These are phyloP conservation scores for Tupaia chinensis DNA, from an alignment of 2,113 vertebrate genomes.

Conservation along the genomic window DNA sequence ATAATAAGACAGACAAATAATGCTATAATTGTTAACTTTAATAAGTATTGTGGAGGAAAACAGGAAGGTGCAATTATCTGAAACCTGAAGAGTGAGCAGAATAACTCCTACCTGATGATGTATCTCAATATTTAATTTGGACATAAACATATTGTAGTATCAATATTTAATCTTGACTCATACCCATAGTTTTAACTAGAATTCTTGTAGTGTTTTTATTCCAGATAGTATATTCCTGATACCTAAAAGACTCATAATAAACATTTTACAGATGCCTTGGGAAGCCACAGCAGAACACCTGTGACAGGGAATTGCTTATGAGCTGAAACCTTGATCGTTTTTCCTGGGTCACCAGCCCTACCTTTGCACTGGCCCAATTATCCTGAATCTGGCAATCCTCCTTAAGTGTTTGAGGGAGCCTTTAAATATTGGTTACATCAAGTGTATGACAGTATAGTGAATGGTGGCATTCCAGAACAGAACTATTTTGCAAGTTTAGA, in stretches of 20 bases:
- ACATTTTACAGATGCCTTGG: not conserved
- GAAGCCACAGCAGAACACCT: not conserved
- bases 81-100: conserved; percentile 12
- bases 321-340: not conserved
- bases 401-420: not conserved
- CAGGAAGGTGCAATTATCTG: not conserved
- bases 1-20: not conserved
- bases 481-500: not conserved
- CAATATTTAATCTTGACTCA: not conserved
- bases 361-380: not conserved
- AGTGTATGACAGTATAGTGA: too few relatives aligned
- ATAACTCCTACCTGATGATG: not conserved
- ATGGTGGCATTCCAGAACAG: not conserved
- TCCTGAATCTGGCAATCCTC: not conserved
- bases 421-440: not conserved
- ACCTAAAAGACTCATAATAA: not conserved
- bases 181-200: not conserved
- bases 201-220: conserved; percentile 16
- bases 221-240: not conserved
- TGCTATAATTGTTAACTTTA: not conserved
- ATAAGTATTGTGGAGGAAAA: not conserved
- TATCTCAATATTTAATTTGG: conserved; percentile 25
- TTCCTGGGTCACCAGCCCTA: not conserved
- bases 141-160: not conserved
- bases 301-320: not conserved